Evolutionary conservation across 2,888 invertebrate species (phyloP).

Genomic region (Podotricha telesiphe): DNA sequence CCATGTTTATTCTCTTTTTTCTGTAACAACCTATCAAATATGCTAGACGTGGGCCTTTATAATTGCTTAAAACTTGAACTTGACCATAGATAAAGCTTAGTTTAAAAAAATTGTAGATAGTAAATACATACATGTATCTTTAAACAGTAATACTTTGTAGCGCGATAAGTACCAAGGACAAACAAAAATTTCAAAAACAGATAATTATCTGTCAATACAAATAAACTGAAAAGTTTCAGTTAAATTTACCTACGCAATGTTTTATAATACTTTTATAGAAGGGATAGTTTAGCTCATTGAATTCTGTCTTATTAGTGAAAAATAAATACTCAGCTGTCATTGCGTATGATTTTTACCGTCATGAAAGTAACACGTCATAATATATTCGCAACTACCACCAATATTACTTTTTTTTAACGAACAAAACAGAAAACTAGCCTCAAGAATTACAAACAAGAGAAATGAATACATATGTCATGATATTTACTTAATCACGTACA

Average conservation of each 20-base stretch:
- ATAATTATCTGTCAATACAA: constrained; percentile 5
- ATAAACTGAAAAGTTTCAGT: neutral
- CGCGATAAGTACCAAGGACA: constrained; percentile 3
- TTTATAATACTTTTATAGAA: neutral
- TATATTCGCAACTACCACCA: neutral
- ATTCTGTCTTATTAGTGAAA: too few species aligned
- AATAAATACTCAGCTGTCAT: too few species aligned
- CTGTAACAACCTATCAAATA: too few species aligned
- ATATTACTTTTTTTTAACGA: neutral
- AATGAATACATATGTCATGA: neutral
- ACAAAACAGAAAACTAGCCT: neutral
- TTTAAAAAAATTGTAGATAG: neutral
- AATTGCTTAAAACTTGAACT: too few species aligned
- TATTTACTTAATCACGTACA: constrained; percentile 1
- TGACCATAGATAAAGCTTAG: too few species aligned
- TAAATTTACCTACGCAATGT: neutral
- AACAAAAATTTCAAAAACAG: neutral
- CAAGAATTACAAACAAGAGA: neutral
- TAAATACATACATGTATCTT: neutral
- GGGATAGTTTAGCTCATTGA: too few species aligned
- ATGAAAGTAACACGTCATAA: neutral
- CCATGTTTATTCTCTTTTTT: too few species aligned
- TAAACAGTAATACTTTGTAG: neutral
- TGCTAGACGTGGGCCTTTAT: too few species aligned
- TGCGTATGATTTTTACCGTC: neutral